Conservation (phyloP, 2,888 invertebrate species). For the Deilephila elpenor region DNA sequence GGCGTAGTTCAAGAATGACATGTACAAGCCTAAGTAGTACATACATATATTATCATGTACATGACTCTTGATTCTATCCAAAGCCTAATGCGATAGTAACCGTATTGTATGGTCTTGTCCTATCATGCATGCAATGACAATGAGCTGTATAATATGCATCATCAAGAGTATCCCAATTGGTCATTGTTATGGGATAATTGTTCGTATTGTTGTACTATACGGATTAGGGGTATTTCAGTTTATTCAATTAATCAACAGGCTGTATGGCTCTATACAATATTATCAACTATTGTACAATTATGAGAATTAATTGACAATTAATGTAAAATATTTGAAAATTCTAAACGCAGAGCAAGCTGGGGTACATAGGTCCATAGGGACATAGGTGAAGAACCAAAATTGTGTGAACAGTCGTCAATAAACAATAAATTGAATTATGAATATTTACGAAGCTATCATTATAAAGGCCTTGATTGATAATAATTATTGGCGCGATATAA, state of each 20-base stretch:
- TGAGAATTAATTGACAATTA: too few species aligned
- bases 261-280: not conserved
- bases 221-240: not conserved
- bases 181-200: slow-evolving; percentile 1
- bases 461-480: too few species aligned
- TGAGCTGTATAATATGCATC: not conserved
- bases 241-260: not conserved
- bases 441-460: too few species aligned
- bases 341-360: too few species aligned
- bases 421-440: too few species aligned
- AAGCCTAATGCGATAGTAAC: not conserved
- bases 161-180: slow-evolving; percentile 10
- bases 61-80: too few species aligned
- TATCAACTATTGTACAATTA: not conserved
- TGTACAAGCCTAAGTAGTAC: not conserved
- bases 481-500: too few species aligned
- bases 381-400: too few species aligned
- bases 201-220: slow-evolving; percentile 1
- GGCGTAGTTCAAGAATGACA: not conserved
- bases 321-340: too few species aligned
- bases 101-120: not conserved
- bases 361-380: too few species aligned
- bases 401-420: too few species aligned
- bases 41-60: not conserved
- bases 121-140: not conserved